phyloP scores from a whole-genome alignment of 2,888 invertebrate species.

The Hydriomena furcata region DNA sequence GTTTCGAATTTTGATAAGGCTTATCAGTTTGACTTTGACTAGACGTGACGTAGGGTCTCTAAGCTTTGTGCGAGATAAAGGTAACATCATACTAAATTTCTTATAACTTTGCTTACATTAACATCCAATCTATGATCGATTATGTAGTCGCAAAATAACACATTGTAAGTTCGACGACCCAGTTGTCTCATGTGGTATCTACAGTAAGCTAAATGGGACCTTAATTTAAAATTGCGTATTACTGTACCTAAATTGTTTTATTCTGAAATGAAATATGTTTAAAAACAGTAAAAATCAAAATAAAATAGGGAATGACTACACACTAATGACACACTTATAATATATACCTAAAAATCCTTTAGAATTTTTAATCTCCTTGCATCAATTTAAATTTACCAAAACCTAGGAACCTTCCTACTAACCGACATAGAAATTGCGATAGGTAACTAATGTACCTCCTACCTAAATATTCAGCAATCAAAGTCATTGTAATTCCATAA shows the following conservation, averaged over 20 bases:
- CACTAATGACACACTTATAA: slow-evolving; percentile 67
- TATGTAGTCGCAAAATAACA: slow-evolving; percentile 59
- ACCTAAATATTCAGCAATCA: too few species aligned
- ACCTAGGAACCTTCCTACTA: too few species aligned
- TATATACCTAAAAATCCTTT: slow-evolving; percentile 44
- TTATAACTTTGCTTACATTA: slow-evolving; percentile 66
- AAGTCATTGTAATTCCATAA: too few species aligned
- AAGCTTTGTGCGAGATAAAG: too few species aligned
- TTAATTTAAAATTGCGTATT: slow-evolving; percentile 81
- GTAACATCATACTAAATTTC: too few species aligned
- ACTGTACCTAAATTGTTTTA: slow-evolving; percentile 82
- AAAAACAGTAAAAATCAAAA: slow-evolving; percentile 81
- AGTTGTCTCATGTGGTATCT: slow-evolving; percentile 56
- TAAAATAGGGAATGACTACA: slow-evolving; percentile 82
- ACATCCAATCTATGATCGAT: slow-evolving; percentile 56
- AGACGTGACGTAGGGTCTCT: too few species aligned
- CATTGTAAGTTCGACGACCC: slow-evolving; percentile 39
- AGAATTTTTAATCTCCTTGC: slow-evolving; percentile 31
- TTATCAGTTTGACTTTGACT: slow-evolving; percentile 14
- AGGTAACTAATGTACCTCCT: too few species aligned
- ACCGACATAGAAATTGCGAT: too few species aligned
- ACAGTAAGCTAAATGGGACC: slow-evolving; percentile 77
- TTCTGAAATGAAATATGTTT: slow-evolving; percentile 81
- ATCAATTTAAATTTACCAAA: not conserved
- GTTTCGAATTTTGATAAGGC: too few species aligned